A percentile compares a stretch with the other conserved stretches of the same genome.
Conservation (phyloP, 2,113 vertebrate genomes). For the Etheostoma cragini region DNA sequence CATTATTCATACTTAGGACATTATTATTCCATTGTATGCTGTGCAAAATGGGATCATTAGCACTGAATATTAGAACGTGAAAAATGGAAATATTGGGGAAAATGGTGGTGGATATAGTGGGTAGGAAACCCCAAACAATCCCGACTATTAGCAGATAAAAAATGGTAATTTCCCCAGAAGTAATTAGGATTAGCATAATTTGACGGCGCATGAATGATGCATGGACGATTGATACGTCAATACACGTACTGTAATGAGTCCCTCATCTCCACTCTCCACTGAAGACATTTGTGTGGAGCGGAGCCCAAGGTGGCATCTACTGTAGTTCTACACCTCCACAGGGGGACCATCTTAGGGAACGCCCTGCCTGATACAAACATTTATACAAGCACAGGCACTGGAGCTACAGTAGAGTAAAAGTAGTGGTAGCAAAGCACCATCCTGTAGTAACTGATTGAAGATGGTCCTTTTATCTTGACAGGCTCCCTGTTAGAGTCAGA, state of each 20-base stretch:
- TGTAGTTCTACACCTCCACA: conserved; percentile 33
- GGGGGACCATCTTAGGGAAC: conserved; percentile 27
- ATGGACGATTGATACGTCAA: conserved; percentile 81
- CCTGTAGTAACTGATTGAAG: conserved; percentile 72
- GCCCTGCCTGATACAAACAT: conserved; percentile 26
- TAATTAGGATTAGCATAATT: conserved; percentile 85
- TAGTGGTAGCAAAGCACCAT: conserved; percentile 33
- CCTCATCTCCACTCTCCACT: conserved; percentile 70
- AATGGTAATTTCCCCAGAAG: conserved; percentile 77
- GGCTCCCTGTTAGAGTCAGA: conserved; percentile 70
- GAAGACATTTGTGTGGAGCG: conserved; percentile 64
- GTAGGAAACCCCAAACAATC: conserved; percentile 76
- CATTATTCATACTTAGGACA: conserved; percentile 79
- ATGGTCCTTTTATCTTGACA: conserved; percentile 76
- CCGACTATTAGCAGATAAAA: conserved; percentile 80
- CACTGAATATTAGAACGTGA: conserved; percentile 77
- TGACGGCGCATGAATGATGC: conserved; percentile 77
- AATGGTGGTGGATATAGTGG: conserved; percentile 58
- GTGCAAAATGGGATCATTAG: conserved; percentile 81
- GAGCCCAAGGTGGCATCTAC: conserved; percentile 62
- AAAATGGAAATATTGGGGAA: conserved; percentile 75
- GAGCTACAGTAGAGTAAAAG: conserved; percentile 15
- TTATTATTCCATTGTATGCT: conserved; percentile 78
- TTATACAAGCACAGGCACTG: conserved; percentile 1
- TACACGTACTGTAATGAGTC: conserved; percentile 72